Percentiles rank a stretch among this genome's conserved stretches.
These are phyloP conservation scores for Coregonus sp. DNA, from an alignment of 2,797 vertebrate species.

Conservation along the genomic window DNA sequence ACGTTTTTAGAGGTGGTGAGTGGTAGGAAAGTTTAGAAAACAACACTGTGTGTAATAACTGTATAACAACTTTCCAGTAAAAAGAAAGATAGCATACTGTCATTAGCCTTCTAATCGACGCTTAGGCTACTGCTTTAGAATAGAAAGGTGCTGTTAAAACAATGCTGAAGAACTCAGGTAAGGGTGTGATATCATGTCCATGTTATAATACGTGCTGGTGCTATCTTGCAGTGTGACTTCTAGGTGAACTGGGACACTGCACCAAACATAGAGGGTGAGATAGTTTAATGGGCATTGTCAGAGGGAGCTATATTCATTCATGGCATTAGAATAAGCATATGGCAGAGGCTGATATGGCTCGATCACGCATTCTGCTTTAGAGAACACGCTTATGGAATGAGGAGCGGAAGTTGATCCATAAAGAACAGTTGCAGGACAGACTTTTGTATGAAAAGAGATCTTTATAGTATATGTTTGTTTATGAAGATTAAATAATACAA, in stretches of 20 bases:
- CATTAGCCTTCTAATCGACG: constrained; percentile 19
- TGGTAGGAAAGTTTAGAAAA: not conserved
- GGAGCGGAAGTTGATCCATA: not conserved
- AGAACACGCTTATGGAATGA: constrained; percentile 18
- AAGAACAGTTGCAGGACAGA: not conserved
- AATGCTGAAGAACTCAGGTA: constrained; percentile 1
- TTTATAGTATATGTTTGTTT: not conserved
- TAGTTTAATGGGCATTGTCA: constrained; percentile 54
- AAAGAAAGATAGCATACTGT: not conserved
- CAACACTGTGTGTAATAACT: too few species aligned
- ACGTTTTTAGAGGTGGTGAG: not conserved
- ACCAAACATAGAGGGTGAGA: constrained; percentile 61
- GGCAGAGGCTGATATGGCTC: constrained; percentile 51
- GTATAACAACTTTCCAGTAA: not conserved
- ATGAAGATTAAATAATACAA: not conserved
- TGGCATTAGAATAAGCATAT: constrained; percentile 67
- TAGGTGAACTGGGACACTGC: constrained; percentile 66
- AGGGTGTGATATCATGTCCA: constrained; percentile 28
- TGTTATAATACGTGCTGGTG: constrained; percentile 54
- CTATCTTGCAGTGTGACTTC: constrained; percentile 60
- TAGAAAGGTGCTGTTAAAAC: not conserved
- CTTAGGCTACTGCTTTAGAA: not conserved
- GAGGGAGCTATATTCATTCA: constrained; percentile 56
- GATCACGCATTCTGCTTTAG: constrained; percentile 41
- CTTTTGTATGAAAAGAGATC: not conserved